These are phyloP conservation scores for Caenorhabditis wallacei DNA, from an alignment of 2,888 invertebrate species.

Conservation along the genomic window DNA sequence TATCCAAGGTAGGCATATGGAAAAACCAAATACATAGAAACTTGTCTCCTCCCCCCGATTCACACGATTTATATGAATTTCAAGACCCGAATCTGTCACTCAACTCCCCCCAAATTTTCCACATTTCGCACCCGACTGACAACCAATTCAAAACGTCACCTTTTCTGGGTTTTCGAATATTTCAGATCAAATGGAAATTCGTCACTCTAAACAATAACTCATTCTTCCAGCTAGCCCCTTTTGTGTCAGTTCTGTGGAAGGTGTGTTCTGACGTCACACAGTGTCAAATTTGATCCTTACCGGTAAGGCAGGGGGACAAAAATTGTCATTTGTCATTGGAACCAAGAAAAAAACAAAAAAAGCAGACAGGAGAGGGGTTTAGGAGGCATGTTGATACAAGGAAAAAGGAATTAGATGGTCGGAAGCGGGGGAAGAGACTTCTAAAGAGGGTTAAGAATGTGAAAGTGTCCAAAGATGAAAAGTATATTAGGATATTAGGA, in stretches of 20 bases:
- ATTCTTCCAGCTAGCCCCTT: neutral
- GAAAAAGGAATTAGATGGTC: neutral
- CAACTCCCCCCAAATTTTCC: conserved; percentile 3
- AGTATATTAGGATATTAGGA: too few species aligned
- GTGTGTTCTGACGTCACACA: neutral
- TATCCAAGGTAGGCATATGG: neutral
- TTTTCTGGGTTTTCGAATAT: conserved; percentile 3
- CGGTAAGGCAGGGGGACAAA: neutral
- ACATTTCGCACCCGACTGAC: neutral
- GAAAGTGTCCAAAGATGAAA: neutral
- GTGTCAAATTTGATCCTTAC: neutral
- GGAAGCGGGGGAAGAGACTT: neutral
- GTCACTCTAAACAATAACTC: neutral
- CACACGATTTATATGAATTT: conserved; percentile 8
- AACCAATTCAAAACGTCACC: conserved; percentile 17
- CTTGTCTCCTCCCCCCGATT: too few species aligned
- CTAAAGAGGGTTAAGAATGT: too few species aligned
- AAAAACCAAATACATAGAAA: neutral
- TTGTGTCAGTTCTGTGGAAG: neutral
- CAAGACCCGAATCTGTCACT: conserved; percentile 1
- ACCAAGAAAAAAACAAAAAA: neutral
- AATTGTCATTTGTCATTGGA: neutral
- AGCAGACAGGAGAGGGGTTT: neutral
- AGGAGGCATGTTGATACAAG: neutral
- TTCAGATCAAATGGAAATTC: neutral